Evolutionary conservation across 1,140 invertebrate species (phyloP), one percentile per base, ranked within the genome.

Genomic region (Callitettix versicolor): DNA sequence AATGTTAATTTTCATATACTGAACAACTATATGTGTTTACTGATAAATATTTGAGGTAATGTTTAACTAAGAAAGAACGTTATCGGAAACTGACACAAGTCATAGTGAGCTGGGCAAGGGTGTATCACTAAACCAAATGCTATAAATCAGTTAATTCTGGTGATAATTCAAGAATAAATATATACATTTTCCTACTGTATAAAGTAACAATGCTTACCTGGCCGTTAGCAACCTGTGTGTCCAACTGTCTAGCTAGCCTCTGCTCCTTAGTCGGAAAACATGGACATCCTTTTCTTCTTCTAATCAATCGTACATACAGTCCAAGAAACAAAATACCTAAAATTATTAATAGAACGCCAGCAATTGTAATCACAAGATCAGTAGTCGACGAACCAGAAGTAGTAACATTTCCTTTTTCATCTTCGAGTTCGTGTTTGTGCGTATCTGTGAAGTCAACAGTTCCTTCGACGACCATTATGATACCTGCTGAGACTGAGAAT

Each of bases 191-290:
- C n/a, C n/a, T n/a, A n/a, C n/a, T n/a, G n/a, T n/a, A n/a, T n/a
- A n/a, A n/a, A n/a, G n/a, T n/a, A n/a, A n/a, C n/a, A n/a, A n/a
- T 36, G 43, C 60, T 60, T 59, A 68, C 67, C 62, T 68, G 67
- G 55, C 67, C 67, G 59, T 68, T 68, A 2, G 59, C 58, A 36
- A 49, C 59, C 56, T 67, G 66, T 41, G 51, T 63, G 49, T 67
- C 65, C 33, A 67, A 54, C 33, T 68, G 64, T 21, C 65, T 58
- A 7, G 64, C 64, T 9, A 67, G 53, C 14, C 63, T 38, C 53
- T 67, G 63, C 22, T 66, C 64, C 57, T 67, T 67, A 44, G 53
- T 63, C 12, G 61, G 60, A 22, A 66, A 63, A 50, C 67, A 68
- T 20, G 63, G 65, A 36, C 63, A 66, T 15, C 61, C 63, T 38